Percentiles rank a stretch among this genome's conserved stretches.
These are phyloP conservation scores for Psammodynastes pulverulentus DNA, from an alignment of 2,113 vertebrate genomes.

Conservation along the genomic window DNA sequence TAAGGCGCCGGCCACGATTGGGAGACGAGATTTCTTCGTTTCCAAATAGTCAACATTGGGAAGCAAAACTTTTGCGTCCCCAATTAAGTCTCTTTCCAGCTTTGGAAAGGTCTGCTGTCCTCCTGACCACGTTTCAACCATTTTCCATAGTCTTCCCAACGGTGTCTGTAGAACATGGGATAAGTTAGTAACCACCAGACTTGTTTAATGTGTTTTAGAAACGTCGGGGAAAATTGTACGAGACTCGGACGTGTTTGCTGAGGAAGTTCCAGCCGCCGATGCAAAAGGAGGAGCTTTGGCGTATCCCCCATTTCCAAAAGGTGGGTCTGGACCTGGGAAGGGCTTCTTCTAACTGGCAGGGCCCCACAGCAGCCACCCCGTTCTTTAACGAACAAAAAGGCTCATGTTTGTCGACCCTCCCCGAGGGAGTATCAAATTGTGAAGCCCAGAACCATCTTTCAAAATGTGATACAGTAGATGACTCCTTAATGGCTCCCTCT, in stretches of 20 bases:
- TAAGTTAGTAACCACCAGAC: too few relatives aligned
- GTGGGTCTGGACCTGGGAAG: conserved; percentile 44
- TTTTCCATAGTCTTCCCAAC: not conserved
- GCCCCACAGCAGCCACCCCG: rapidly evolving
- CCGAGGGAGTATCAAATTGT: conserved; percentile 56
- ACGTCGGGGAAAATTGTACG: conserved; percentile 18
- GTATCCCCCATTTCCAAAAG: conserved; percentile 71
- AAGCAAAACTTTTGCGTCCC: not conserved
- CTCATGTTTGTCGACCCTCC: conserved; percentile 43
- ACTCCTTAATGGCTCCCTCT: conserved; percentile 75
- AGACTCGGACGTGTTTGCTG: conserved; percentile 77
- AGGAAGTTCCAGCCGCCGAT: conserved; percentile 58
- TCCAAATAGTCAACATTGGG: not conserved
- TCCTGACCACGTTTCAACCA: not conserved
- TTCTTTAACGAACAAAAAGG: conserved; percentile 21
- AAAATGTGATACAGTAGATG: conserved; percentile 57
- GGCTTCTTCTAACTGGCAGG: not conserved
- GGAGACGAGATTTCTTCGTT: not conserved
- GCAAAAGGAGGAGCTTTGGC: conserved; percentile 72
- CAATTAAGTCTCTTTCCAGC: not conserved
- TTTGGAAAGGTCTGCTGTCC: not conserved
- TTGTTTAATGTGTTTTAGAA: not conserved
- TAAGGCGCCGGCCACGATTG: not conserved
- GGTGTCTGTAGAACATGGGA: too few relatives aligned
- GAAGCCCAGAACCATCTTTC: conserved; percentile 56